Conservation (phyloP, 1,140 invertebrate species). For the Oreohelix idahoensis region DNA sequence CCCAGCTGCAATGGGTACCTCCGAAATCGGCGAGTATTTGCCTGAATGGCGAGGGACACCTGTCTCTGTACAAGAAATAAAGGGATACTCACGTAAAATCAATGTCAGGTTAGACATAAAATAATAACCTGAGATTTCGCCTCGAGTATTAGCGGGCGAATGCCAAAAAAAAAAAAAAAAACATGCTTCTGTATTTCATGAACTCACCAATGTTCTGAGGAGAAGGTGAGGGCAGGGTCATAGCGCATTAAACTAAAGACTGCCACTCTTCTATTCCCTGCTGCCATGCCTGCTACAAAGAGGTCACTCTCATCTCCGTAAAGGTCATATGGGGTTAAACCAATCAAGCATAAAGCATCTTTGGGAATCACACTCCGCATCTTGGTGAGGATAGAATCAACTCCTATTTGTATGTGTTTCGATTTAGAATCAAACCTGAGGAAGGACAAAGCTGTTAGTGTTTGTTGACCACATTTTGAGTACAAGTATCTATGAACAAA, state of each 20-base stretch:
- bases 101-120: too few species aligned
- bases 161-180: too few species aligned
- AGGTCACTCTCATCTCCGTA: constrained; percentile 64
- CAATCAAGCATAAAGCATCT: constrained; percentile 66
- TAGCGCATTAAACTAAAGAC: constrained; percentile 67
- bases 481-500: too few species aligned
- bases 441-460: not conserved
- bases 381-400: constrained; percentile 55
- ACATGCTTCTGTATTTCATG: too few species aligned
- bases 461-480: not conserved
- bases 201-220: constrained; percentile 57
- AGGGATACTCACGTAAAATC: too few species aligned
- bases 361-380: constrained; percentile 55
- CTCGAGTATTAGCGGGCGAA: too few species aligned
- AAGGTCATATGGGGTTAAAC: constrained; percentile 65
- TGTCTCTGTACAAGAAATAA: too few species aligned
- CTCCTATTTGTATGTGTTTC: constrained; percentile 57
- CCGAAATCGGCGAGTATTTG: too few species aligned
- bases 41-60: too few species aligned
- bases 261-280: constrained; percentile 62
- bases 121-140: too few species aligned
- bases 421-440: constrained; percentile 53
- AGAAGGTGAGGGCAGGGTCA: constrained; percentile 61
- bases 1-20: too few species aligned
- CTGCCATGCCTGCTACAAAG: constrained; percentile 70